Percentiles rank a stretch among this genome's conserved stretches.
phyloP scores from a whole-genome alignment of 1,140 invertebrate species.

The Gonioctena quinquepunctata region DNA sequence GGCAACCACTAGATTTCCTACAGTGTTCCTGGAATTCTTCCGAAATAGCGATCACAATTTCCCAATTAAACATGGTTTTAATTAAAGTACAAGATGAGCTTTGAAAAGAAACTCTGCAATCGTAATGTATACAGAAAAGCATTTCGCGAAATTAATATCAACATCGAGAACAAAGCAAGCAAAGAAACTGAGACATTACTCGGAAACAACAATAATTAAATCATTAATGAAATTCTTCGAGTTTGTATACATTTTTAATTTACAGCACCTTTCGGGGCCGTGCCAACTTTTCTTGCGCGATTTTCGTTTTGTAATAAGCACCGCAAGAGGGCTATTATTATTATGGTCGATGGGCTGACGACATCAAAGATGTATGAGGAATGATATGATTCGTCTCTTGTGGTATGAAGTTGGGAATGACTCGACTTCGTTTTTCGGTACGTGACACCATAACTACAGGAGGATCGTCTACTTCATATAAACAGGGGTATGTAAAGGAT shows the following conservation, averaged over 20 bases:
- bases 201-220: conserved; percentile 45
- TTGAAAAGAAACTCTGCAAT: conserved; percentile 16
- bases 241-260: conserved; percentile 38
- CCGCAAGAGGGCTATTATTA: conserved; percentile 24
- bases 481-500: too few relatives aligned
- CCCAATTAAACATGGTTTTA: conserved; percentile 17
- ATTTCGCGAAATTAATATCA: conserved; percentile 21
- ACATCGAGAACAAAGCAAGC: conserved; percentile 13
- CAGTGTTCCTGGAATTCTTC: background rate
- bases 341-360: background rate
- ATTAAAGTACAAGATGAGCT: conserved; percentile 19
- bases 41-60: conserved; percentile 9
- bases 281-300: conserved; percentile 15
- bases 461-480: too few relatives aligned
- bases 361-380: background rate
- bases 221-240: conserved; percentile 49
- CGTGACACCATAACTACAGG: too few relatives aligned
- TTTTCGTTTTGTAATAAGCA: conserved; percentile 38
- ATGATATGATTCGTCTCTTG: background rate
- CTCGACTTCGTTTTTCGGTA: too few relatives aligned
- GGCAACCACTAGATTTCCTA: background rate
- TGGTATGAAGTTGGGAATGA: too few relatives aligned
- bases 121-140: conserved; percentile 14
- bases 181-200: conserved; percentile 33
- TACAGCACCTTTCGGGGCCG: conserved; percentile 28